Percentiles rank a stretch among this genome's conserved stretches.
These are phyloP conservation scores for Catocala sponsa DNA, from an alignment of 2,888 invertebrate genomes.

Conservation along the genomic window DNA sequence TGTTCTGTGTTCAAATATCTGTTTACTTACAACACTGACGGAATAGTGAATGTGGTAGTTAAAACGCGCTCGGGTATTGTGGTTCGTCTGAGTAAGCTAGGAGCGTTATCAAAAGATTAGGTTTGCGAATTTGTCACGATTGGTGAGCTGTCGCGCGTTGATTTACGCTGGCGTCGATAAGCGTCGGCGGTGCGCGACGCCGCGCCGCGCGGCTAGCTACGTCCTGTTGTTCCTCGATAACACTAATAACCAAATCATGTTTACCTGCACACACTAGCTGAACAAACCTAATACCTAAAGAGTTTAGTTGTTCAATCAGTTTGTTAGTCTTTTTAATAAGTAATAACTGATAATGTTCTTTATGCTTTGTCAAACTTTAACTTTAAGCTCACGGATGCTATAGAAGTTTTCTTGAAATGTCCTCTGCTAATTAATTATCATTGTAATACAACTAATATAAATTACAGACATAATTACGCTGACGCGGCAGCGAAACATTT, in stretches of 20 bases:
- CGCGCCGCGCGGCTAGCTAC: conserved; percentile 42
- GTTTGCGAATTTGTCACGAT: conserved; percentile 84
- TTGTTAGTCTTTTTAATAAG: not conserved
- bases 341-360: too few species aligned
- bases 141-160: conserved; percentile 78
- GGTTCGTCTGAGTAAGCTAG: conserved; percentile 52
- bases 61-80: conserved; percentile 23
- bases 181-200: conserved; percentile 54
- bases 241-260: conserved; percentile 48
- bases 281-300: conserved; percentile 23
- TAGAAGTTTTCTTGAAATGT: too few species aligned
- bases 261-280: conserved; percentile 35
- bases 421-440: too few species aligned
- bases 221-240: conserved; percentile 48
- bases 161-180: conserved; percentile 78
- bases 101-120: conserved; percentile 79
- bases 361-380: too few species aligned
- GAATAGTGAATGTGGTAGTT: not conserved
- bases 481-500: too few species aligned
- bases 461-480: too few species aligned
- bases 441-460: too few species aligned
- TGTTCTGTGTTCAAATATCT: not conserved
- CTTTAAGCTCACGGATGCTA: too few species aligned
- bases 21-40: not conserved
- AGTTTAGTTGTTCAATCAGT: conserved; percentile 16